Evolutionary conservation across 2,113 vertebrate species (phyloP), one percentile per base, ranked within the genome.

Genomic region (Colaptes auratus): DNA sequence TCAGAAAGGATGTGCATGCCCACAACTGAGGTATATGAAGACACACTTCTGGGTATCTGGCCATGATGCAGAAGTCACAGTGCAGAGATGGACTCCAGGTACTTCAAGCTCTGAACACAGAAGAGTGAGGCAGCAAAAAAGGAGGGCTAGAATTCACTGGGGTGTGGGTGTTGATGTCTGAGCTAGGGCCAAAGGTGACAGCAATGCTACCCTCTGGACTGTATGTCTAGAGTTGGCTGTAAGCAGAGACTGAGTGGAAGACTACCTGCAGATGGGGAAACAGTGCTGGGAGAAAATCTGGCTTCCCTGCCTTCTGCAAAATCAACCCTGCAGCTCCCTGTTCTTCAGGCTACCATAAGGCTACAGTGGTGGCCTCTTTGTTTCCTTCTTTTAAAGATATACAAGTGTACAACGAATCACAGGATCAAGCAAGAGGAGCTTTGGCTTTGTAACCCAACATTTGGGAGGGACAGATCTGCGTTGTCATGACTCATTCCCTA

Each of bases 401-500:
- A 6, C 1, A 0, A 64, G 15, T 1, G 0, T 5, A 19, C 31
- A 92, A 92, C 28, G 19, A 86, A 48, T 86, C 70, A 48, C 5
- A 18, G 76, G 64, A 81, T 59, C 42, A 20, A 50, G 46, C 44
- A 71, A 93, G 76, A 67, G 19, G 65, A 66, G 25, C 65, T 88
- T 75, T n/a, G 70, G 42, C 59, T 95, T 75, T 82, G 65, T 12
- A 88, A 44, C 61, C 76, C 86, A 90, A 7, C 50, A 78, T 48
- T 81, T 90, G 61, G 70, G 53, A 83, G 61, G 70, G 50, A 52
- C 53, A 84, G 93, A 93, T 72, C 73, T 92, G 76, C 70, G 65
- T 15, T 17, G 73, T 52, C 7, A 2, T 95, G 95, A 95, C 76
- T 96, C 95, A 95, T 61, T 46, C 73, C 73, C 92, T 94, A 93